phyloP scores from a whole-genome alignment of 2,113 vertebrate genomes.

The Chaetodon auriga region DNA sequence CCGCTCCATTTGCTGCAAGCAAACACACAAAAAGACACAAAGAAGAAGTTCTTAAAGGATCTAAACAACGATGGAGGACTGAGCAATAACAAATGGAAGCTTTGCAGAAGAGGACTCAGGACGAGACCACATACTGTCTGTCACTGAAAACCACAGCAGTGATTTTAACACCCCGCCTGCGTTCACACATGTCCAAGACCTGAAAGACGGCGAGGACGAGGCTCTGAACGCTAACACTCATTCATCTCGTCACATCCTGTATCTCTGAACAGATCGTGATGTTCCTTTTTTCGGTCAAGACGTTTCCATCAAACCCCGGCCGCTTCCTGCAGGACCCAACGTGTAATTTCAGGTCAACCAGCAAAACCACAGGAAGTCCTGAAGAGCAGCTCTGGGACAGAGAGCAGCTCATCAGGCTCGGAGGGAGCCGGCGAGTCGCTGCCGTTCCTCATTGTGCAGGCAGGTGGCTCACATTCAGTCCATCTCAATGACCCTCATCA shows the following conservation, averaged over 20 bases:
- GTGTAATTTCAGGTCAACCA: constrained; percentile 38
- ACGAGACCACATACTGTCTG: background rate
- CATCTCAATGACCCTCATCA: constrained; percentile 54
- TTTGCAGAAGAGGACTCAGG: background rate
- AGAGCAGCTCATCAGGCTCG: background rate
- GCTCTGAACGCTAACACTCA: background rate
- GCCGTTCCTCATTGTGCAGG: constrained; percentile 41
- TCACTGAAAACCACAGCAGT: background rate
- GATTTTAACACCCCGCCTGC: background rate
- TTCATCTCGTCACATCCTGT: background rate
- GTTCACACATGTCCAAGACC: background rate
- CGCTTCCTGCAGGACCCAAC: constrained; percentile 18
- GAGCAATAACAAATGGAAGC: background rate
- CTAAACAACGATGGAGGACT: background rate
- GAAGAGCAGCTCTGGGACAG: constrained; percentile 8
- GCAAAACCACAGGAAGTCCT: constrained; percentile 29
- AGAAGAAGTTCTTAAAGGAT: background rate
- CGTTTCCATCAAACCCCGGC: constrained; percentile 4
- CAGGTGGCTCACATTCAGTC: constrained; percentile 56
- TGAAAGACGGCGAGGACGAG: background rate
- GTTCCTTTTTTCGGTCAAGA: background rate
- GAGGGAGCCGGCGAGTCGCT: constrained; percentile 36
- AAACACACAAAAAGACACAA: fast-evolving
- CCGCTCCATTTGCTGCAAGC: constrained; percentile 92
- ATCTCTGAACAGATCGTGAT: background rate